Evolutionary conservation across 2,113 vertebrate genomes (phyloP), one percentile per base, ranked within the genome.

Genomic region (Otus sunia): DNA sequence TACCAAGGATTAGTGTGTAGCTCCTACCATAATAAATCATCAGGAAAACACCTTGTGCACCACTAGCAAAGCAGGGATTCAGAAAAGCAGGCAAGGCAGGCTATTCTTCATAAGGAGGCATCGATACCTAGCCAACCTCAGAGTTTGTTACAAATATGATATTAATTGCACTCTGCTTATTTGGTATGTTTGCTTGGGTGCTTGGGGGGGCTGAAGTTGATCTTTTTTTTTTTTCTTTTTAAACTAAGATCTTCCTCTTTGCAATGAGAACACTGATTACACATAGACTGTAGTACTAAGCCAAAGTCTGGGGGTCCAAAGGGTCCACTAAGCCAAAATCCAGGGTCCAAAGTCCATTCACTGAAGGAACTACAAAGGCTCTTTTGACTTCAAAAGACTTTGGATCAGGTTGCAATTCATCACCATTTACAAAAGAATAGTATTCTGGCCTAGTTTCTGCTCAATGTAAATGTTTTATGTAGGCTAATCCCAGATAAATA

Each of bases 401-500:
- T 30, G 20, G 34, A 94, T 41, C 41, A 62, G 41, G 62, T 41
- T 32, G 9, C 55, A 81, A 73, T 64, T 90, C 63, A 90, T 50
- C 67, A 66, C 56, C 56, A 66, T 63, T 68, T 68, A 93, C 49
- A 63, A 77, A 50, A 88, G 52, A 82, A 78, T 77, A 86, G 59
- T 81, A 75, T 82, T 91, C 76, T 77, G 75, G 81, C 92, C 92
- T 92, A 97, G 64, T 96, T 97, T 90, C 88, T 83, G 23, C 56
- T 90, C 50, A 73, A 21, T 80, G 81, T 93, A 95, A 75, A 91
- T 67, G 83, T 88, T 96, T 94, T 95, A 97, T 97, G 92, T 97
- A 97, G 97, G 97, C 84, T 97, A 98, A 98, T 97, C 96, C 96
- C 86, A 96, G 97, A 97, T 97, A 97, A 97, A 95, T 95, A 97